phyloP scores from a whole-genome alignment of 2,113 vertebrate genomes.

The Leptocoma aspasia region DNA sequence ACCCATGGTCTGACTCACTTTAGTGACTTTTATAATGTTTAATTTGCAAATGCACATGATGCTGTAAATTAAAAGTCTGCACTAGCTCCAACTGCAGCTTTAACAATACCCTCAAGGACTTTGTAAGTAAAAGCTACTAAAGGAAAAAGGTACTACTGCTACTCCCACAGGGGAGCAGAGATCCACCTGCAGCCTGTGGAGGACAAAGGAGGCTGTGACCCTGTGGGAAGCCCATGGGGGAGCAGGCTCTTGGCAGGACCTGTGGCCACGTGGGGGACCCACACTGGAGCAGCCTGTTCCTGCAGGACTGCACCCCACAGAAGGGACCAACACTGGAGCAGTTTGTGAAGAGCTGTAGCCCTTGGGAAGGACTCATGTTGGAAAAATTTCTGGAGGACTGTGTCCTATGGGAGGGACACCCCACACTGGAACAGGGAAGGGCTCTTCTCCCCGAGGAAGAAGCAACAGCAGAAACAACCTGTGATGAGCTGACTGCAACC shows the following conservation, averaged over 20 bases:
- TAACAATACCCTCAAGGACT: neutral
- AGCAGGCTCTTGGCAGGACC: neutral
- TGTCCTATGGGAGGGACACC: neutral
- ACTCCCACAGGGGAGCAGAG: neutral
- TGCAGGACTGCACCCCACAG: neutral
- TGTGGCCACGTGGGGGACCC: too few relatives aligned
- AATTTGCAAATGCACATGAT: rapidly evolving
- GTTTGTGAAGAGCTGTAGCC: neutral
- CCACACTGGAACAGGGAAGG: neutral
- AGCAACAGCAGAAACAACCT: neutral
- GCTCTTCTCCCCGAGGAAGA: neutral
- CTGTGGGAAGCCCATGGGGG: neutral
- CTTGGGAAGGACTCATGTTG: neutral
- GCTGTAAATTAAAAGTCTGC: neutral
- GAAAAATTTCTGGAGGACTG: neutral
- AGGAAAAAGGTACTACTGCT: neutral
- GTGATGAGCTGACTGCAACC: neutral
- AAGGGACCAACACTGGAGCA: neutral
- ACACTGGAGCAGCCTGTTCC: neutral
- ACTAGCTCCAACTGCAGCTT: neutral
- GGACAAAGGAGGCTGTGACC: neutral
- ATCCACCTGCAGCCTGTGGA: neutral
- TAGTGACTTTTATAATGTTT: neutral
- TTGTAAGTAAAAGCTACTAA: neutral
- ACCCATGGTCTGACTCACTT: neutral